Conservation (phyloP, 2,113 vertebrate species). For the Meriones unguiculatus region DNA sequence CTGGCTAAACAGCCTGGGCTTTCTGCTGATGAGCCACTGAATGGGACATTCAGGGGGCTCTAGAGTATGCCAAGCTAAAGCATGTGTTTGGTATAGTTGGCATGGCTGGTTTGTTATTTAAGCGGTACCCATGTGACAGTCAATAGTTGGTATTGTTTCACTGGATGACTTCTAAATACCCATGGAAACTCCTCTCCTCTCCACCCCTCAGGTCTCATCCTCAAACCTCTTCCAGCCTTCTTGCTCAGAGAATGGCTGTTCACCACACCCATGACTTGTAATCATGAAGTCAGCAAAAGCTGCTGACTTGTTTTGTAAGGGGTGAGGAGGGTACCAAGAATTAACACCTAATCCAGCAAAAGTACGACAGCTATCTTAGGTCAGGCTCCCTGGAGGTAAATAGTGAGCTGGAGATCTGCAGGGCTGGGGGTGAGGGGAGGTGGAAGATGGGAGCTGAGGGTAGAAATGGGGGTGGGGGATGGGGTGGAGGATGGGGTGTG, state of each 20-base stretch:
- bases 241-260: neutral
- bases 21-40: neutral
- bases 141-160: neutral
- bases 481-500: neutral
- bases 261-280: neutral
- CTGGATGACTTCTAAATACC: neutral
- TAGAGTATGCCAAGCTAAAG: neutral
- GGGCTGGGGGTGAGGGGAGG: neutral
- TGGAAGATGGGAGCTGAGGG: neutral
- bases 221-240: neutral
- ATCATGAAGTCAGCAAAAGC: neutral
- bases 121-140: neutral
- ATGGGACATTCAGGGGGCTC: neutral
- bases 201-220: neutral
- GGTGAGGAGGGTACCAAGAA: neutral
- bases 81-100: neutral
- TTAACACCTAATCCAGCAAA: neutral
- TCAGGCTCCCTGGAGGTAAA: neutral
- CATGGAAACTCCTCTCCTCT: neutral
- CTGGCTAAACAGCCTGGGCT: neutral
- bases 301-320: neutral
- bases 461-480: neutral
- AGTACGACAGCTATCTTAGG: neutral
- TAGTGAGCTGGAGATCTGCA: neutral
- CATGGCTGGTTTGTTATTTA: neutral